Evolutionary conservation across 1,140 invertebrate species (phyloP), one percentile per base, ranked within the genome.

Genomic region (Calosoma granatense): DNA sequence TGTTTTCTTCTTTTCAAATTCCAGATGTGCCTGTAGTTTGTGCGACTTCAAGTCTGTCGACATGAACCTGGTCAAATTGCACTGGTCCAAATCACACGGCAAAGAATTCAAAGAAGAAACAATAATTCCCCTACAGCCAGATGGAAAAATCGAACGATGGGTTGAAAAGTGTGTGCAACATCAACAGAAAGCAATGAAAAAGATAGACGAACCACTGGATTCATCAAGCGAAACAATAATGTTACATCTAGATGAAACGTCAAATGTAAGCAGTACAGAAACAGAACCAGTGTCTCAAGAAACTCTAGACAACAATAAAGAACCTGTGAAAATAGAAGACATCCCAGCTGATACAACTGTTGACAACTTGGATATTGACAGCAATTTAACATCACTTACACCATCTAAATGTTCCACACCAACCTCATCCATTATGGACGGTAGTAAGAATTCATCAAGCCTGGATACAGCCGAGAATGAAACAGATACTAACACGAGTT

Each of bases 111-210:
- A 55, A 20, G 20, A 14, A 2, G 59, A 60, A 17, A 14, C 20
- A 2, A 23, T 58, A 2, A 23, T 26, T 1, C 9, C 20, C 1
- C 23, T 51, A 17, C 19, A 52, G 0, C 12, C 6, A 2, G 51
- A 59, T 26, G 20, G 17, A 22, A 55, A 51, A 20, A 59, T 59
- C 12, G 60, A 61, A 12, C 14, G 17, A 17, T 60, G 59, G 59
- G 17, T 60, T 20, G 22, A 26, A 36, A 53, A 60, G 30, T 60
- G 52, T 21, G 9, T 21, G 19, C 22, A 53, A 22, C 4, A 9
- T 19, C 20, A 53, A 21, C 6, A 53, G 12, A 6, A 53, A 53
- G 52, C 6, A 4, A 53, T 53, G 4, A 4, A 9, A 21, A 4
- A 22, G 14, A 19, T 6, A 6, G 52, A 53, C 19, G 17, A 22